Evolutionary conservation across 2,113 vertebrate genomes (phyloP).

Genomic region (Ondatra zibethicus): DNA sequence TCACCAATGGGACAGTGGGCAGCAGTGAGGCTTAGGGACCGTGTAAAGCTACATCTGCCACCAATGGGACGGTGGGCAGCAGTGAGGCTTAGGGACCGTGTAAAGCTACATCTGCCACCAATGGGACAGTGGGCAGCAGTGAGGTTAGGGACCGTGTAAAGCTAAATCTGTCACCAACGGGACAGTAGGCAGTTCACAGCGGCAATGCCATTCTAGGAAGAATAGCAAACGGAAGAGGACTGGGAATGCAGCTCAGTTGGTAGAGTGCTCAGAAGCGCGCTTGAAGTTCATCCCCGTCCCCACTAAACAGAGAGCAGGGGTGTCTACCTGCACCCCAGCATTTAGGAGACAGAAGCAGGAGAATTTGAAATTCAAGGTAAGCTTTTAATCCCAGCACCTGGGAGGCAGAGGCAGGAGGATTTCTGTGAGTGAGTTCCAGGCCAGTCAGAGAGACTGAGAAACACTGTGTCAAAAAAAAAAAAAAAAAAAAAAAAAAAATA

Average conservation of each 20-base stretch:
- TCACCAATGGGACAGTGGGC: no score
- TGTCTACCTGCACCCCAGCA: not conserved
- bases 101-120: constrained; percentile 11
- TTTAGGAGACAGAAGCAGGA: no score
- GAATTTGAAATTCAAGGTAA: not conserved
- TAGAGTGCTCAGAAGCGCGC: not conserved
- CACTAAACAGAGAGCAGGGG: not conserved
- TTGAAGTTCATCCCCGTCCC: not conserved
- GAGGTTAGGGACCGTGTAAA: not conserved
- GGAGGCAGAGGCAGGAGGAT: not conserved
- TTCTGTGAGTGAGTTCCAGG: not conserved
- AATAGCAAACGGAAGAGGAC: not conserved
- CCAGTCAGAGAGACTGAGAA: not conserved
- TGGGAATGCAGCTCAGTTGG: not conserved
- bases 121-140: not conserved
- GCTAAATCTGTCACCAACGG: not conserved
- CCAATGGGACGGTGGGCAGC: not conserved
- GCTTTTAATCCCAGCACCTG: not conserved
- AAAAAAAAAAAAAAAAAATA: no score
- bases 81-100: no score
- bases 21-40: no score
- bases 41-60: not conserved
- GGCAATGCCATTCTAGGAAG: not conserved
- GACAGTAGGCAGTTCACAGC: not conserved
- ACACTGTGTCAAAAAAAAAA: not conserved